Conservation (phyloP, 2,113 vertebrate genomes). For the Larimichthys polyactis region DNA sequence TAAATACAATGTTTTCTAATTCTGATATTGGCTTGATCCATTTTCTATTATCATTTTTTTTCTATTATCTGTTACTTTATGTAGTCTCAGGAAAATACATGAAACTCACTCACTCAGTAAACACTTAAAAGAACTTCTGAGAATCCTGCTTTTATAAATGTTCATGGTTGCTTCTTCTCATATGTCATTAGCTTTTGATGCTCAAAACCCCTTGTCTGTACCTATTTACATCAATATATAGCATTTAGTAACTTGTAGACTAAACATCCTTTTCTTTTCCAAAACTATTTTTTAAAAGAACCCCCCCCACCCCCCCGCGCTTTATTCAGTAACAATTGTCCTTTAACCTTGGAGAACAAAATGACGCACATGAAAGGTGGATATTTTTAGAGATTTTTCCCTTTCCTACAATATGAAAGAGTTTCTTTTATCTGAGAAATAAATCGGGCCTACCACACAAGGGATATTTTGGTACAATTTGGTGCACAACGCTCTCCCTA, state of each 20-base stretch:
- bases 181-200: constrained; percentile 15
- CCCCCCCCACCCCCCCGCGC: constrained; percentile 13
- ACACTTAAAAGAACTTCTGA: background rate
- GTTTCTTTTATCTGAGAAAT: constrained; percentile 58
- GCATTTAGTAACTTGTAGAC: constrained; percentile 24
- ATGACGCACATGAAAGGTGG: constrained; percentile 59
- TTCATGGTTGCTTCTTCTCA: constrained; percentile 20
- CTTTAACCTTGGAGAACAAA: constrained; percentile 70
- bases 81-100: background rate
- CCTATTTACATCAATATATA: constrained; percentile 19
- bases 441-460: constrained; percentile 52
- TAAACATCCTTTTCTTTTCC: constrained; percentile 30
- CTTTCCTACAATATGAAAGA: constrained; percentile 56
- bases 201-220: background rate
- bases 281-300: constrained; percentile 43
- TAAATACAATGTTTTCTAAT: background rate
- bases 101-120: background rate
- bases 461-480: constrained; percentile 54
- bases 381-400: constrained; percentile 55
- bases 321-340: constrained; percentile 59
- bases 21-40: background rate
- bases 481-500: constrained; percentile 43
- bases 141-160: background rate
- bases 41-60: background rate
- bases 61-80: background rate